phyloP scores from a whole-genome alignment of 2,888 invertebrate genomes.

The Idaea dimidiata region DNA sequence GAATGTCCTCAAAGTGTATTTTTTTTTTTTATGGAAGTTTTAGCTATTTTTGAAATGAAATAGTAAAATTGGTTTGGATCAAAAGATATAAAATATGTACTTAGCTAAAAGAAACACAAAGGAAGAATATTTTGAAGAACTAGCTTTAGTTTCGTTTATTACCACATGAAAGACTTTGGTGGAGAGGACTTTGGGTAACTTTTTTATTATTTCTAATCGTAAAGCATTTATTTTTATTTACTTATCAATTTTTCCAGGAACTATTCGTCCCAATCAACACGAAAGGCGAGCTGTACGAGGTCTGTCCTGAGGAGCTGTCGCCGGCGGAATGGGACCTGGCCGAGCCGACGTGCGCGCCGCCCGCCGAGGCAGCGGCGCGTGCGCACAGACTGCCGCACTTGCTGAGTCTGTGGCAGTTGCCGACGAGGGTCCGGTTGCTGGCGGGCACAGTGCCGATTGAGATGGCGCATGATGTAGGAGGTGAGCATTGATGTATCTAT shows the following conservation, averaged over 20 bases:
- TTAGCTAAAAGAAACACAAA: too few relatives aligned
- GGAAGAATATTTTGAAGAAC: too few relatives aligned
- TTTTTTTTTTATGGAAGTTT: too few relatives aligned
- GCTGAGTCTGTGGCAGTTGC: slow-evolving; percentile 79
- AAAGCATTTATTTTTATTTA: not conserved
- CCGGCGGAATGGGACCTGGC: slow-evolving; percentile 77
- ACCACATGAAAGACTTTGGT: too few relatives aligned
- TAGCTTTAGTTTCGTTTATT: too few relatives aligned
- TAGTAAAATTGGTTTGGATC: too few relatives aligned
- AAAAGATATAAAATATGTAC: too few relatives aligned
- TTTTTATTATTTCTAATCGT: too few relatives aligned
- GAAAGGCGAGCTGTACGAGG: slow-evolving; percentile 87
- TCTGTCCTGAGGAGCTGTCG: slow-evolving; percentile 78
- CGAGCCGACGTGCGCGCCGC: slow-evolving; percentile 56
- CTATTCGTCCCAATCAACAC: slow-evolving; percentile 88
- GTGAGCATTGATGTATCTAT: slow-evolving; percentile 53
- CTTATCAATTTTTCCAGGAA: slow-evolving; percentile 61
- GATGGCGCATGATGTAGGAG: slow-evolving; percentile 83
- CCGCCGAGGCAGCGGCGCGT: slow-evolving; percentile 75
- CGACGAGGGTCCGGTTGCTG: slow-evolving; percentile 82
- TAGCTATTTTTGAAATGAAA: too few relatives aligned
- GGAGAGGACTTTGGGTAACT: too few relatives aligned
- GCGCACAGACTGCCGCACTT: slow-evolving; percentile 79
- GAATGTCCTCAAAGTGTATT: too few relatives aligned
- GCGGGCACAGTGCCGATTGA: slow-evolving; percentile 81